Conservation (phyloP, 2,113 vertebrate species). For the Hymenochirus boettgeri region DNA sequence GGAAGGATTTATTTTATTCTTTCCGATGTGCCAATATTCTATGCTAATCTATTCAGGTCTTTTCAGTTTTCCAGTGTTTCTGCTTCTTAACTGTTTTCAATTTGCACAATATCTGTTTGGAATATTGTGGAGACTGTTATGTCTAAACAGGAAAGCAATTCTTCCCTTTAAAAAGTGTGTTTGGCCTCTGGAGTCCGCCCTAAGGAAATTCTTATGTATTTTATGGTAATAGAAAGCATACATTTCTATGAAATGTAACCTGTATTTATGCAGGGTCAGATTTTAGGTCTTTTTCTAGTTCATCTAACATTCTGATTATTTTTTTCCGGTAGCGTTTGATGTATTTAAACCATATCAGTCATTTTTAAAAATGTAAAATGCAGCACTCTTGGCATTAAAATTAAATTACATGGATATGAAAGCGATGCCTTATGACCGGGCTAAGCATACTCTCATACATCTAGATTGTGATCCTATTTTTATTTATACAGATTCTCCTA, state of each 20-base stretch:
- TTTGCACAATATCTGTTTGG: slow-evolving; percentile 33
- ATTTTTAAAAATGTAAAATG: slow-evolving; percentile 1
- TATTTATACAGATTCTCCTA: too few relatives aligned
- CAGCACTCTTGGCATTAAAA: too few relatives aligned
- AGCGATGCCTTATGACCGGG: too few relatives aligned
- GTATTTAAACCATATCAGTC: slow-evolving; percentile 30
- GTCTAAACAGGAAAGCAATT: slow-evolving; percentile 33
- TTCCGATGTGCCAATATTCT: not conserved
- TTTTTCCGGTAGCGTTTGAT: slow-evolving; percentile 37
- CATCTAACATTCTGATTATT: slow-evolving; percentile 20
- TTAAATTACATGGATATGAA: too few relatives aligned
- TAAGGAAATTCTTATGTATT: slow-evolving; percentile 1
- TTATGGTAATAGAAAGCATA: slow-evolving; percentile 27
- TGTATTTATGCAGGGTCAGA: slow-evolving; percentile 28
- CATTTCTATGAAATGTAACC: slow-evolving; percentile 16
- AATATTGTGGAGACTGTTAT: slow-evolving; percentile 18
- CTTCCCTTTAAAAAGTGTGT: slow-evolving; percentile 9
- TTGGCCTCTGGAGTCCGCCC: slow-evolving; percentile 20
- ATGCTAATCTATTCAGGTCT: not conserved
- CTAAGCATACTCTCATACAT: too few relatives aligned
- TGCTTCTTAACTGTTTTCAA: slow-evolving; percentile 23
- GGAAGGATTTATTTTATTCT: not conserved
- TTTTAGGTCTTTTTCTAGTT: slow-evolving; percentile 28
- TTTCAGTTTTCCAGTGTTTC: not conserved
- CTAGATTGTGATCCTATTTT: too few relatives aligned